phyloP scores from a whole-genome alignment of 2,797 vertebrate genomes.

The Sebastes aleutianus region DNA sequence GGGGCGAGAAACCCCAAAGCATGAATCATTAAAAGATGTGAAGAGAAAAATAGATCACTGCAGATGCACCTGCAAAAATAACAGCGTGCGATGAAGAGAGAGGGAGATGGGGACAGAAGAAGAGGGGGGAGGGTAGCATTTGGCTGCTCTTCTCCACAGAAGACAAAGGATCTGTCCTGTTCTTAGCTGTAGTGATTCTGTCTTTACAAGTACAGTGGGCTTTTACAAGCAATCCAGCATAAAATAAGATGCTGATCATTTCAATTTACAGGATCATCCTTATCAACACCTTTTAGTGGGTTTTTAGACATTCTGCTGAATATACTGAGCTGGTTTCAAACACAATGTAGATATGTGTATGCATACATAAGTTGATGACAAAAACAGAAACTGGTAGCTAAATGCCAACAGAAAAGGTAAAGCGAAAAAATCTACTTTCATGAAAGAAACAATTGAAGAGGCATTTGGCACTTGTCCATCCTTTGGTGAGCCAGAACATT shows the following conservation, averaged over 20 bases:
- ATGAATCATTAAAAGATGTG: conserved; percentile 80
- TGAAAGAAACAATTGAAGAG: neutral
- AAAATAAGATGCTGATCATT: neutral
- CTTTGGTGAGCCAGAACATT: neutral
- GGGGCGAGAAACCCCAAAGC: conserved; percentile 73
- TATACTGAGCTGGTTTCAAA: neutral
- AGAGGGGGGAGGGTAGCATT: conserved; percentile 34
- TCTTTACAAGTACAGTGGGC: neutral
- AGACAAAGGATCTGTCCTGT: conserved; percentile 54
- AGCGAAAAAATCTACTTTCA: neutral
- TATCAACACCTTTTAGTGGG: neutral
- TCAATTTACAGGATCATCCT: neutral
- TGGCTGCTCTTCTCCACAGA: conserved; percentile 25
- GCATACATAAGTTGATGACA: neutral
- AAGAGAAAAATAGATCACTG: conserved; percentile 78
- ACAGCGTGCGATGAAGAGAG: conserved; percentile 48
- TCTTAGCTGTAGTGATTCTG: conserved; percentile 11
- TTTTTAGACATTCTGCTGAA: neutral
- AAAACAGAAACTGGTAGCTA: neutral
- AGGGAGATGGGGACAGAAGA: conserved; percentile 32
- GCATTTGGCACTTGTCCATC: neutral
- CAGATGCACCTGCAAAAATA: conserved; percentile 79
- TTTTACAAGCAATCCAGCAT: neutral
- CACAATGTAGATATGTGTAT: neutral
- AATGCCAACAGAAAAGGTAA: neutral